Conservation (phyloP, 2,797 vertebrate genomes). For the Takifugu rubripes region DNA sequence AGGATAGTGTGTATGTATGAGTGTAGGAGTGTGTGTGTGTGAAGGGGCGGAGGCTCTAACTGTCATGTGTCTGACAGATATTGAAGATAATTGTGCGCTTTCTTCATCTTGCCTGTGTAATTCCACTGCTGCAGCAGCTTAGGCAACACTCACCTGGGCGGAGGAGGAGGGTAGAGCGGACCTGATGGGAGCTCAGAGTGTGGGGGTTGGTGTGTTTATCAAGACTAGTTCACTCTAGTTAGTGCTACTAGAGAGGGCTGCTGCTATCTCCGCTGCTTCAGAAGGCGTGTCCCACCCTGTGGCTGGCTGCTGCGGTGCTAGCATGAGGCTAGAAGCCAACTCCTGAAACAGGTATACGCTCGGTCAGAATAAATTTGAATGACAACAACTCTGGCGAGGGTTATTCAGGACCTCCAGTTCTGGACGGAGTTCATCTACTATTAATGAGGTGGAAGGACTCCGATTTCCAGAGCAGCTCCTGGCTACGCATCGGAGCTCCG, state of each 20-base stretch:
- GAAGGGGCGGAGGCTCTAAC: constrained; percentile 45
- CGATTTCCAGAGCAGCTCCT: constrained; percentile 64
- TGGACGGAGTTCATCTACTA: constrained; percentile 66
- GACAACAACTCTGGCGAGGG: constrained; percentile 69
- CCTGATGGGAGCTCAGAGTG: constrained; percentile 36
- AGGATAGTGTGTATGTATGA: constrained; percentile 38
- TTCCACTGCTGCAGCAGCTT: constrained; percentile 68
- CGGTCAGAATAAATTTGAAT: constrained; percentile 75
- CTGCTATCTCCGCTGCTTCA: constrained; percentile 11
- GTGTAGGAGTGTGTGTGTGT: constrained; percentile 38
- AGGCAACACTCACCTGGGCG: constrained; percentile 76
- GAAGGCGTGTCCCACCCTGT: constrained; percentile 20
- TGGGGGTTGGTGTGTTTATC: constrained; percentile 44
- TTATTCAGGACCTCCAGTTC: constrained; percentile 64
- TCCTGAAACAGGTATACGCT: constrained; percentile 66
- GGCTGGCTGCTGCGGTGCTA: constrained; percentile 13
- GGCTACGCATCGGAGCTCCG: constrained; percentile 53
- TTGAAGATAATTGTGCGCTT: constrained; percentile 83
- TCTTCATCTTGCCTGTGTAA: constrained; percentile 78
- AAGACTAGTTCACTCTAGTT: constrained; percentile 37
- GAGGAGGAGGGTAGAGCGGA: constrained; percentile 53
- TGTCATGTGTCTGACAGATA: constrained; percentile 83
- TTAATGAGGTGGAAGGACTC: constrained; percentile 73
- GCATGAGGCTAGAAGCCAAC: constrained; percentile 42
- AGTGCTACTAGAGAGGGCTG: constrained; percentile 45